A percentile compares a stretch with the other conserved stretches of the same genome.
Evolutionary conservation across 1,140 invertebrate genomes (phyloP).

Genomic region (Sipha flava): DNA sequence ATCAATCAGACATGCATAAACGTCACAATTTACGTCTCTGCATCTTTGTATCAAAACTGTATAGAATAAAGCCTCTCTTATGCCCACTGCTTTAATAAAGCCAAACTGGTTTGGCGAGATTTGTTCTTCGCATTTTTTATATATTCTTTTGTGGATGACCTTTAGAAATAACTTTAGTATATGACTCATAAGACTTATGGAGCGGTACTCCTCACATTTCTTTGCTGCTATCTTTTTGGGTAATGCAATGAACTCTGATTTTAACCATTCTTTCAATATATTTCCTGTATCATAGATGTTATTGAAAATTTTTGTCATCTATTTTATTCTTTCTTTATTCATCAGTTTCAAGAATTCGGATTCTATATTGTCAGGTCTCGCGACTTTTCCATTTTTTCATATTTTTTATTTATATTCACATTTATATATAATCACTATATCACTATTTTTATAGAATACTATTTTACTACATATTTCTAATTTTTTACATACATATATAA

Average conservation of each 20-base stretch:
- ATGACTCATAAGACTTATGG: constrained; percentile 37
- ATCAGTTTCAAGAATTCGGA: constrained; percentile 31
- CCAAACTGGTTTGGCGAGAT: constrained; percentile 35
- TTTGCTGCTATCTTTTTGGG: background rate
- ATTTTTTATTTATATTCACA: too few relatives aligned
- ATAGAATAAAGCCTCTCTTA: constrained; percentile 36
- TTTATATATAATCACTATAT: too few relatives aligned
- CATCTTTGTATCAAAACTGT: too few relatives aligned
- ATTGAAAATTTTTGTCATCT: constrained; percentile 22
- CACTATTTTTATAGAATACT: too few relatives aligned
- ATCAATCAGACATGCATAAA: constrained; percentile 36
- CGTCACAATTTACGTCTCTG: constrained; percentile 35
- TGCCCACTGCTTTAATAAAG: constrained; percentile 35
- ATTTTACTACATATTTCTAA: too few relatives aligned
- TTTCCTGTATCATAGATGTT: constrained; percentile 31
- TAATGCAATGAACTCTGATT: constrained; percentile 22
- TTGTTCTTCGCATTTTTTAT: constrained; percentile 26
- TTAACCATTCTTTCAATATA: constrained; percentile 31
- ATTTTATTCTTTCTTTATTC: constrained; percentile 16
- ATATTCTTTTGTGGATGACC: constrained; percentile 37
- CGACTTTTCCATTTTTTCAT: too few relatives aligned
- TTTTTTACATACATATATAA: too few relatives aligned
- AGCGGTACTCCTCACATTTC: constrained; percentile 36
- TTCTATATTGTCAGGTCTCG: background rate
- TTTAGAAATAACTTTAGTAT: constrained; percentile 37